Conservation (phyloP, 2,797 vertebrate species). For the Lerista edwardsae region DNA sequence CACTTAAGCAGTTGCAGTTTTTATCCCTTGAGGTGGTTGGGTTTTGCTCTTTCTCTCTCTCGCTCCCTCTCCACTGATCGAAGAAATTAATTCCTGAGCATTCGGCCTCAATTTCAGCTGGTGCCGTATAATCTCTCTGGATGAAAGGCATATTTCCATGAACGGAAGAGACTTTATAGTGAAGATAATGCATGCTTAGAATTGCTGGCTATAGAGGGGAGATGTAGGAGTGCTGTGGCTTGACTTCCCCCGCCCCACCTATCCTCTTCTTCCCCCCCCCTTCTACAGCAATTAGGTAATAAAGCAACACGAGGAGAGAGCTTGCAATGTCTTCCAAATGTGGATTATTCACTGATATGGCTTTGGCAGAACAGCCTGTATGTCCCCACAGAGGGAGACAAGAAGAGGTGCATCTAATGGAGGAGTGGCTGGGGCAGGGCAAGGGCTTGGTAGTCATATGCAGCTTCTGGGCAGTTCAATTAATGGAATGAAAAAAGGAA, state of each 20-base stretch:
- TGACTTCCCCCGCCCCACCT: background rate
- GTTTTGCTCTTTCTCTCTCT: background rate
- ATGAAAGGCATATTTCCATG: conserved; percentile 21
- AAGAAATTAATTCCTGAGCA: conserved; percentile 17
- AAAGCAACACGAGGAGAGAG: background rate
- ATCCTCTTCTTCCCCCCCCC: background rate
- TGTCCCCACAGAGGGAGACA: background rate
- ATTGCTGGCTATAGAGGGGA: background rate
- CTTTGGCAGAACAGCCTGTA: background rate
- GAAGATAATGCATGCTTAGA: background rate
- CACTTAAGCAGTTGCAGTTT: conserved; percentile 11
- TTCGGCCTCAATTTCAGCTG: conserved; percentile 1
- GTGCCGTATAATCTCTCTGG: conserved; percentile 9
- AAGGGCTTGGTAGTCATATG: background rate
- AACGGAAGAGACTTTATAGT: conserved; percentile 7
- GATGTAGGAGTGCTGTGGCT: background rate
- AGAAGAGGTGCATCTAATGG: background rate
- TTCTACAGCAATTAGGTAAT: background rate
- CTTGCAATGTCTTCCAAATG: background rate
- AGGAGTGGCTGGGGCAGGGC: too few relatives aligned
- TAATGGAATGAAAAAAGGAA: background rate
- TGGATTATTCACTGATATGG: background rate
- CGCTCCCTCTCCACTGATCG: background rate
- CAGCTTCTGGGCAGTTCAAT: background rate
- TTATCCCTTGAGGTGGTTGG: background rate